Evolutionary conservation across 1,140 invertebrate genomes (phyloP), one percentile per base, ranked within the genome.

Genomic region (Drosophila pruinosa): DNA sequence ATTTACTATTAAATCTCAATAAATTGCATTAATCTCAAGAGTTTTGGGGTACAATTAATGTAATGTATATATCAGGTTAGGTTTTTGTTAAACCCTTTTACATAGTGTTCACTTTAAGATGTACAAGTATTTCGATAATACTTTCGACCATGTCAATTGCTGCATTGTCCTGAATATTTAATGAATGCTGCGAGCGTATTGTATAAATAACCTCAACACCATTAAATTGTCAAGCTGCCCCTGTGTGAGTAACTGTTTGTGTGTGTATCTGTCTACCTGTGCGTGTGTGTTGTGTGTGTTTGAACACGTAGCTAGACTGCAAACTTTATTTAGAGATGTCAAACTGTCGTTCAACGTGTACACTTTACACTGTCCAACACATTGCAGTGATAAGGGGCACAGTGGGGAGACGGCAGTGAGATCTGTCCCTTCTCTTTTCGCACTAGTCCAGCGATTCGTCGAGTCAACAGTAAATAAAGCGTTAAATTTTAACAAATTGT

Each of bases 401-500:
- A 52, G 39, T 28, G 24, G 22, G 28, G 50, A 2, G 4, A 15
- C 15, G 26, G 22, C 7, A 0, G 5, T 21, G 21, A 12, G 3
- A 12, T 8, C 8, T 19, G 38, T 24, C 4, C 22, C 47, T 14
- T 10, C 2, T 19, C 15, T 24, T 12, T 21, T n/a, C 31, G 2
- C 17, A 19, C 2, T 24, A 21, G 61, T 45, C 50, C 54, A 53
- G 45, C n/a, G 31, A 41, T 59, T 54, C 59, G 53, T 34, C 56
- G 61, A 72, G 79, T 75, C 74, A 43, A 61, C 70, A 74, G 82
- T 88, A 86, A 88, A 86, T 86, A 86, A 86, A 81, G 82, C 82
- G 76, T 86, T 88, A 81, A 86, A 88, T 86, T 86, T 86, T 86
- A 81, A 88, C 81, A 86, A 86, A 88, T 86, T 86, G 81, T 77